Conservation (phyloP, 2,113 vertebrate genomes). For the Nycticebus coucang region DNA sequence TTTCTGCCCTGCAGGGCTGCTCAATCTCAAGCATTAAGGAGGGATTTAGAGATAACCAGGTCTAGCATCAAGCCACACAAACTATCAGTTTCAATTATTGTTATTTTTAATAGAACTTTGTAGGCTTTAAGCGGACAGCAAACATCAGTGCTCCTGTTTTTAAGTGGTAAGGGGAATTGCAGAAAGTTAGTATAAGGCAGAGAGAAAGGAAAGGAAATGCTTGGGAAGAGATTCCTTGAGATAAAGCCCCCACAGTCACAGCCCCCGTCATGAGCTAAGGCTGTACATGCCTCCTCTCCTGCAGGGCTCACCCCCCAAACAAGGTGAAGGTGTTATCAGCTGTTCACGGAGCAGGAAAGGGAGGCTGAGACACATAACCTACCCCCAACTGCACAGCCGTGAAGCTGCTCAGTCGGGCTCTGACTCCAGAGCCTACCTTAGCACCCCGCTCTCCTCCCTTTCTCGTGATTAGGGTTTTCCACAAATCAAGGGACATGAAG, state of each 20-base stretch:
- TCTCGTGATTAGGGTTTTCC: not conserved
- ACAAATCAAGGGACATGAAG: not conserved
- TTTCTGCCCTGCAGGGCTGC: not conserved
- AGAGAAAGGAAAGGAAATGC: not conserved
- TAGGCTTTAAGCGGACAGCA: not conserved
- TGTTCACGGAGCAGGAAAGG: not conserved
- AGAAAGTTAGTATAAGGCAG: not conserved
- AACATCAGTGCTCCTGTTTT: not conserved
- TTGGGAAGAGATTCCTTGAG: not conserved
- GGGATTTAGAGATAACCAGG: not conserved
- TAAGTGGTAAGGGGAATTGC: not conserved
- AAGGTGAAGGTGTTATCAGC: no score
- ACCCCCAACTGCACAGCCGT: accelerated
- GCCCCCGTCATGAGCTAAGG: no score
- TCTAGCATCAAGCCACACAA: not conserved
- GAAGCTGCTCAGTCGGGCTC: no score
- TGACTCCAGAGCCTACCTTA: not conserved
- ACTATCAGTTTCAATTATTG: not conserved
- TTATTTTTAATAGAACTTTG: not conserved
- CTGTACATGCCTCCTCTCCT: accelerated
- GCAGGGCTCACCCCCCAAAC: not conserved
- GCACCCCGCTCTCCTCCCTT: not conserved
- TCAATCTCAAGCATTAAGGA: not conserved
- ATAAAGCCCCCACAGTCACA: not conserved
- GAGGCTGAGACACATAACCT: not conserved